Percentiles rank a stretch among this genome's conserved stretches.
These are phyloP conservation scores for Dioctria rufipes DNA, from an alignment of 2,888 invertebrate genomes.

Conservation along the genomic window DNA sequence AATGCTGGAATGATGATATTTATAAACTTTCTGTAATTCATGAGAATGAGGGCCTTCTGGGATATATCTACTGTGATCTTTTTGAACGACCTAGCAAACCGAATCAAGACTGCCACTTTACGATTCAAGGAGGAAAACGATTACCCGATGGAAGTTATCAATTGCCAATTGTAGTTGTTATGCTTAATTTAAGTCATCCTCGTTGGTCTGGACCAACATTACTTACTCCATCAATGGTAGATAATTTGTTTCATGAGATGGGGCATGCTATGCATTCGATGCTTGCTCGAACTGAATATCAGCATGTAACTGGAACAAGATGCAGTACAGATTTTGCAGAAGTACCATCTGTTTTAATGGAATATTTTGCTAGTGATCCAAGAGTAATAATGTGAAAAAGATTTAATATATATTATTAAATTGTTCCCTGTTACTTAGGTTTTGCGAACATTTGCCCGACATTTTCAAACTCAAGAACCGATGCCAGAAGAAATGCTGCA, in stretches of 20 bases:
- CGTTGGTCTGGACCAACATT: conserved; percentile 84
- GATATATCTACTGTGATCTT: conserved; percentile 97
- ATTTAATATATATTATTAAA: conserved; percentile 23
- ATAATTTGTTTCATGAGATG: conserved; percentile 98
- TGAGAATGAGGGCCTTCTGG: conserved; percentile 85
- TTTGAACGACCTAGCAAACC: conserved; percentile 93
- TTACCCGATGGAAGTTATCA: conserved; percentile 87
- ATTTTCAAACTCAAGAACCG: conserved; percentile 89
- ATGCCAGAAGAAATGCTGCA: conserved; percentile 86
- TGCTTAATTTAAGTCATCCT: conserved; percentile 88
- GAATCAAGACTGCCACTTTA: conserved; percentile 98
- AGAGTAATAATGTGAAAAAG: conserved; percentile 73
- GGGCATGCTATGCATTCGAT: conserved; percentile 99
- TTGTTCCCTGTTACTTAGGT: conserved; percentile 73
- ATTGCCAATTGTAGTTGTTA: conserved; percentile 92
- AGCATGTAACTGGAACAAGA: conserved; percentile 97
- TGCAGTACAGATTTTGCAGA: conserved; percentile 99
- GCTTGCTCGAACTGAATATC: conserved; percentile 94
- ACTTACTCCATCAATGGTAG: conserved; percentile 87
- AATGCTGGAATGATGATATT: conserved; percentile 90
- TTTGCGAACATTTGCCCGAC: conserved; percentile 87
- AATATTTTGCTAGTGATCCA: conserved; percentile 94
- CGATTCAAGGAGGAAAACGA: conserved; percentile 93
- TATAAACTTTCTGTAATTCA: conserved; percentile 94
- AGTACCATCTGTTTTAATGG: conserved; percentile 99